phyloP scores from a whole-genome alignment of 2,113 vertebrate genomes.

The Falco punctatus region DNA sequence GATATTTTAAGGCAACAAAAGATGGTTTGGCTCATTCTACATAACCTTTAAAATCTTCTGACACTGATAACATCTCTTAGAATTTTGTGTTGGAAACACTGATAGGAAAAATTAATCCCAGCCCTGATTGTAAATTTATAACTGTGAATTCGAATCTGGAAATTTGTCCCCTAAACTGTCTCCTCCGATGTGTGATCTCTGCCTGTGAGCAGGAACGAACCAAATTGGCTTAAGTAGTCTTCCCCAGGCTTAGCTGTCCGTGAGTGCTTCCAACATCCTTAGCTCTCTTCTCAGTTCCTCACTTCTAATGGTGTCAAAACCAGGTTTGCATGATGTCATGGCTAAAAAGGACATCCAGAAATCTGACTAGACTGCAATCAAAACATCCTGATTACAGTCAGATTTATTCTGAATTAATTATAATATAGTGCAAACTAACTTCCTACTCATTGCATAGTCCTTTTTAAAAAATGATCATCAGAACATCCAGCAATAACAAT shows the following conservation, averaged over 20 bases:
- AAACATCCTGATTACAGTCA: conserved; percentile 51
- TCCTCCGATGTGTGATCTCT: neutral
- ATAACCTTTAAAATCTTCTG: neutral
- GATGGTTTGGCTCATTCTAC: neutral
- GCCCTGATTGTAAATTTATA: neutral
- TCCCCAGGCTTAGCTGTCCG: neutral
- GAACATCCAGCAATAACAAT: neutral
- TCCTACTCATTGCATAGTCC: neutral
- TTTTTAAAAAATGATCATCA: neutral
- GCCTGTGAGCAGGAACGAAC: neutral
- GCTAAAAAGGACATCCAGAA: conserved; percentile 28
- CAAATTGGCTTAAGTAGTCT: neutral
- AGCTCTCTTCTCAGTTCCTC: neutral
- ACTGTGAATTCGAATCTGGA: neutral
- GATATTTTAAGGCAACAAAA: neutral
- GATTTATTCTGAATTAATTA: conserved; percentile 47
- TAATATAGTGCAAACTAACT: neutral
- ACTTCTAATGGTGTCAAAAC: neutral
- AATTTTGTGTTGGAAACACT: neutral
- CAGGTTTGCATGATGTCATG: neutral
- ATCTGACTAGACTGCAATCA: conserved; percentile 39
- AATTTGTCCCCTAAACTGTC: neutral
- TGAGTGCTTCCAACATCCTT: neutral
- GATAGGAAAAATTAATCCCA: neutral
- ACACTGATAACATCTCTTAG: neutral